Conservation (phyloP, 2,113 vertebrate species). For the Coptodon rendalli region DNA sequence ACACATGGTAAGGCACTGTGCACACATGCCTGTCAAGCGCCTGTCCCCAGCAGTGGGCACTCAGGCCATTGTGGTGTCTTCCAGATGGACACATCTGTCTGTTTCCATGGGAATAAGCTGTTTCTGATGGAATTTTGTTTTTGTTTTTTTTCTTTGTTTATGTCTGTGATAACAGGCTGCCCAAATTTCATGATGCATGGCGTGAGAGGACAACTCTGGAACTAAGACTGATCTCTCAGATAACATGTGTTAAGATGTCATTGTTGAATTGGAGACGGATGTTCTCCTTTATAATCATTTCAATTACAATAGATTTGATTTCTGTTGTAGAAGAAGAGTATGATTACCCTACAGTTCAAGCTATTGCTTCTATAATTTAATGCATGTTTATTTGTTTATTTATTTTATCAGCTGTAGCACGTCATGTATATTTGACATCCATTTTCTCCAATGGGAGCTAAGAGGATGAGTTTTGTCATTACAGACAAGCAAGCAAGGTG, state of each 20-base stretch:
- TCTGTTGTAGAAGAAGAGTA: neutral
- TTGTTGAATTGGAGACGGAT: slow-evolving; percentile 18
- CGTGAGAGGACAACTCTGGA: neutral
- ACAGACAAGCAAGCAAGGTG: slow-evolving; percentile 74
- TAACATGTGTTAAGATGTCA: slow-evolving; percentile 21
- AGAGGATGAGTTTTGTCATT: slow-evolving; percentile 72
- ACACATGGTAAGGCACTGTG: slow-evolving; percentile 23
- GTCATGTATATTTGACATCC: slow-evolving; percentile 25
- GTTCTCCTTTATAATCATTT: neutral
- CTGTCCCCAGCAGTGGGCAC: slow-evolving; percentile 52
- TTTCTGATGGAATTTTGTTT: slow-evolving; percentile 14
- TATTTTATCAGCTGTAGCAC: slow-evolving; percentile 10
- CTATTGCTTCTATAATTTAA: neutral
- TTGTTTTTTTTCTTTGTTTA: slow-evolving; percentile 35
- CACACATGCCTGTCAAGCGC: slow-evolving; percentile 51
- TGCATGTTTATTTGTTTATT: neutral
- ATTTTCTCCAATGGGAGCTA: slow-evolving; percentile 42
- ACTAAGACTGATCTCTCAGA: neutral
- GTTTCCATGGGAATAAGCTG: slow-evolving; percentile 29
- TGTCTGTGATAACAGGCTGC: neutral
- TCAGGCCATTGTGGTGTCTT: slow-evolving; percentile 60
- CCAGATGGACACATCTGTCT: slow-evolving; percentile 68
- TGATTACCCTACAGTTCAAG: neutral
- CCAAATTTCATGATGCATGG: slow-evolving; percentile 17
- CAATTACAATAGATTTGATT: slow-evolving; percentile 11